A percentile compares a stretch with the other conserved stretches of the same genome.
Conservation (phyloP, 35 echinoderm and acorn worm genomes). For the Lytechinus variegatus region DNA sequence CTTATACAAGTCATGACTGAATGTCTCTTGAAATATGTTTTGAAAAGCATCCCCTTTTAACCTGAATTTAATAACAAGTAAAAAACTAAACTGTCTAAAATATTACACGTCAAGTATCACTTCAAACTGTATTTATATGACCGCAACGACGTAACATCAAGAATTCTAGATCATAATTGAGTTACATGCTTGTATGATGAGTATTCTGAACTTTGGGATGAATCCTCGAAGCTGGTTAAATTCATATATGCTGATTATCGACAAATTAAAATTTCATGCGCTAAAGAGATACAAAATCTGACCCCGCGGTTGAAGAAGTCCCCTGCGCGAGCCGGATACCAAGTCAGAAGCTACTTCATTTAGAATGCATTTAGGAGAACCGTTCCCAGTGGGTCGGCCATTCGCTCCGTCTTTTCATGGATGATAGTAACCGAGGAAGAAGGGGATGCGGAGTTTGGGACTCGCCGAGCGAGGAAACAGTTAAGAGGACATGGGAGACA, state of each 20-base stretch:
- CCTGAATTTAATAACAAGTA: neutral
- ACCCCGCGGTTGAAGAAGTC: neutral
- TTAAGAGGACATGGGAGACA: slow-evolving; percentile 20
- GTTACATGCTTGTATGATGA: neutral
- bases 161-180: neutral
- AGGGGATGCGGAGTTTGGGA: neutral
- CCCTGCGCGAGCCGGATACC: neutral
- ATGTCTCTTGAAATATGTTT: neutral
- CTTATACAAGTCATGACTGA: neutral
- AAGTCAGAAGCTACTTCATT: slow-evolving; percentile 14
- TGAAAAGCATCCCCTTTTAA: neutral
- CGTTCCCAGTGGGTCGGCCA: neutral
- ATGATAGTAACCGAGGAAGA: neutral
- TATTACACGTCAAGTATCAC: neutral
- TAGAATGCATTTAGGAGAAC: slow-evolving; percentile 40
- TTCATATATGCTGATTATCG: neutral
- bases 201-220: neutral
- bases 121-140: neutral
- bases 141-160: neutral
- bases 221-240: neutral
- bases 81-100: neutral
- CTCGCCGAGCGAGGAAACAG: slow-evolving; percentile 3
- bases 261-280: neutral
- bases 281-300: slow-evolving; percentile 25
- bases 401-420: neutral